phyloP scores from a whole-genome alignment of 2,113 vertebrate genomes.

The Neomonachus schauinslandi region DNA sequence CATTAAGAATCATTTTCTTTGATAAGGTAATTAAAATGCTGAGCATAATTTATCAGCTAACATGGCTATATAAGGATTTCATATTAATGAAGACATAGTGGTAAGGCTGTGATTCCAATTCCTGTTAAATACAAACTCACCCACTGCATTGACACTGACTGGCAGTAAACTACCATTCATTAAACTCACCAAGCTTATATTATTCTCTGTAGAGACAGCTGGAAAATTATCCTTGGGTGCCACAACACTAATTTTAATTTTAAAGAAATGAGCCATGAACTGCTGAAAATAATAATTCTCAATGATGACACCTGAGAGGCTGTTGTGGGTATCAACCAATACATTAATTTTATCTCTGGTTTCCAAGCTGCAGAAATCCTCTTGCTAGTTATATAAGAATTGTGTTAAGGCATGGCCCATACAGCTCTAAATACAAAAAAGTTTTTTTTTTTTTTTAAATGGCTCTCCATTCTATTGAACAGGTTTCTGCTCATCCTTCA shows the following conservation, averaged over 20 bases:
- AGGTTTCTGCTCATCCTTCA: neutral
- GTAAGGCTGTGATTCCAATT: constrained; percentile 34
- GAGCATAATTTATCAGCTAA: constrained; percentile 73
- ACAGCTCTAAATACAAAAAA: constrained; percentile 12
- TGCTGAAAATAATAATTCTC: constrained; percentile 85
- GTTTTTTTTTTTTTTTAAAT: neutral
- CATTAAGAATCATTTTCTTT: constrained; percentile 78
- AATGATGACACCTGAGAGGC: constrained; percentile 80
- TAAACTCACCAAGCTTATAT: constrained; percentile 58
- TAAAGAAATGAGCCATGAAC: constrained; percentile 86
- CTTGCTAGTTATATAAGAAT: constrained; percentile 55
- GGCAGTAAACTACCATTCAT: constrained; percentile 75
- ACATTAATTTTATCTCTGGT: constrained; percentile 78
- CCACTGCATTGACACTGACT: neutral
- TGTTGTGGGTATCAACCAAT: constrained; percentile 78
- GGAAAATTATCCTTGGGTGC: constrained; percentile 82
- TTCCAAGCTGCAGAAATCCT: constrained; percentile 71
- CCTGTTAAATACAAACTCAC: constrained; percentile 58
- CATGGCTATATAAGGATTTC: constrained; percentile 58
- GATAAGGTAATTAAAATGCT: constrained; percentile 74
- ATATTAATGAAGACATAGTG: constrained; percentile 73
- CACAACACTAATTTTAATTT: constrained; percentile 86
- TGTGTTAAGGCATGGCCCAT: neutral
- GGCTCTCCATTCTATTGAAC: neutral
- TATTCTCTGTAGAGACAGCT: constrained; percentile 79